phyloP scores from a whole-genome alignment of 1,140 invertebrate genomes.

The Cyclina sinensis region DNA sequence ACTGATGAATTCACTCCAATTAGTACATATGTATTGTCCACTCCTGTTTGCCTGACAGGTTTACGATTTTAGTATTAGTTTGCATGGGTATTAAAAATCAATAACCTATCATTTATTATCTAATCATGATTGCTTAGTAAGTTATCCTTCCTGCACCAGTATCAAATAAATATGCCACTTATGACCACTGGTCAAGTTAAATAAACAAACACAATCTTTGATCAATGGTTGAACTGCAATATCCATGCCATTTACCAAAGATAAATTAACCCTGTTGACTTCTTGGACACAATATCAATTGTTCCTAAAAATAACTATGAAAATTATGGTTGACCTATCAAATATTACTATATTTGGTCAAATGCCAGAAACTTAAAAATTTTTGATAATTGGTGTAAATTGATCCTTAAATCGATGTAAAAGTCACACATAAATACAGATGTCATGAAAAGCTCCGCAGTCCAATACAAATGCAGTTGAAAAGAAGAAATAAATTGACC shows the following conservation, averaged over 20 bases:
- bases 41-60: neutral
- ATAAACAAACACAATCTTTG: slow-evolving; percentile 7
- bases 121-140: neutral
- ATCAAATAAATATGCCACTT: slow-evolving; percentile 38
- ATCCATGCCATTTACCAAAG: neutral
- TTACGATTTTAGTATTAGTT: neutral
- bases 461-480: slow-evolving; percentile 32
- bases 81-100: slow-evolving; percentile 38
- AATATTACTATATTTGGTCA: slow-evolving; percentile 48
- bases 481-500: slow-evolving; percentile 24
- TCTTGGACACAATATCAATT: slow-evolving; percentile 16
- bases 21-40: slow-evolving; percentile 20
- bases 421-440: slow-evolving; percentile 36
- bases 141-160: slow-evolving; percentile 3
- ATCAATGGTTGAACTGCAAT: neutral
- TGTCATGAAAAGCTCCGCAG: neutral
- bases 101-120: slow-evolving; percentile 21
- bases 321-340: slow-evolving; percentile 30
- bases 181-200: slow-evolving; percentile 22
- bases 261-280: slow-evolving; percentile 19
- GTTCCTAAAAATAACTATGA: slow-evolving; percentile 41
- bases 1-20: slow-evolving; percentile 8
- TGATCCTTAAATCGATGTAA: slow-evolving; percentile 53
- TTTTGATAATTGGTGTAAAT: slow-evolving; percentile 63
- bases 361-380: slow-evolving; percentile 53